Conservation (phyloP, 2,888 invertebrate species). For the Dryobotodes eremita region DNA sequence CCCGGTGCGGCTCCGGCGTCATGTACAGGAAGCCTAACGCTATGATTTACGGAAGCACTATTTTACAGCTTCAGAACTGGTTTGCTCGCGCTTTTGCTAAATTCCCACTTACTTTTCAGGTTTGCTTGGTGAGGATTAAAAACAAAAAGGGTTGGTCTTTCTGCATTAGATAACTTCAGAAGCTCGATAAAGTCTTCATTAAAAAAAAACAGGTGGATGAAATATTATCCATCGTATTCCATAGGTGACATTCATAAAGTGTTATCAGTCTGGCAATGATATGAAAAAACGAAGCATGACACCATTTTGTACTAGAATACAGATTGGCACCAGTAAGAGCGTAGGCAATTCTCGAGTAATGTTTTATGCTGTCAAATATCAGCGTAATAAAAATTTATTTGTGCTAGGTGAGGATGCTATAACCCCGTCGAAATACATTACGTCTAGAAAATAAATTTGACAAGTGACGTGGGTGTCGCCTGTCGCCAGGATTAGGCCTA, state of each 20-base stretch:
- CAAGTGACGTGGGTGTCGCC: slow-evolving; percentile 47
- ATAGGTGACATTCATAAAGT: slow-evolving; percentile 11
- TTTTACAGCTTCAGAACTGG: neutral
- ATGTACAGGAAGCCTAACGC: too few relatives aligned
- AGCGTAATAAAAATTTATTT: slow-evolving; percentile 50
- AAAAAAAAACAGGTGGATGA: neutral
- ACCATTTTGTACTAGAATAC: slow-evolving; percentile 14
- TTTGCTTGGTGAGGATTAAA: neutral
- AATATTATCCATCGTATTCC: neutral
- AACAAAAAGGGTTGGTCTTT: neutral
- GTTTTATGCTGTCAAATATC: slow-evolving; percentile 52
- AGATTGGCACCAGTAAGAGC: slow-evolving; percentile 2
- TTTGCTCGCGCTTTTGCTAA: neutral
- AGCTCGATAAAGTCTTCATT: neutral
- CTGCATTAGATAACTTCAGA: neutral
- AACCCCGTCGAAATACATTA: slow-evolving; percentile 50
- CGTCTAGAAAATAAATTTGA: slow-evolving; percentile 60
- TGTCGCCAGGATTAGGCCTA: slow-evolving; percentile 33
- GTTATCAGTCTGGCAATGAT: slow-evolving; percentile 21
- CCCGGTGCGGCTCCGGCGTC: too few relatives aligned
- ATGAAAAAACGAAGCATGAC: slow-evolving; percentile 7
- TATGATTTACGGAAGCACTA: neutral
- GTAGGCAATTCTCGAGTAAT: slow-evolving; percentile 36
- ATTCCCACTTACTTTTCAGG: neutral
- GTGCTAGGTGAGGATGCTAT: slow-evolving; percentile 42